Evolutionary conservation across 2,113 vertebrate genomes (phyloP).

Genomic region (Chamaea fasciata): DNA sequence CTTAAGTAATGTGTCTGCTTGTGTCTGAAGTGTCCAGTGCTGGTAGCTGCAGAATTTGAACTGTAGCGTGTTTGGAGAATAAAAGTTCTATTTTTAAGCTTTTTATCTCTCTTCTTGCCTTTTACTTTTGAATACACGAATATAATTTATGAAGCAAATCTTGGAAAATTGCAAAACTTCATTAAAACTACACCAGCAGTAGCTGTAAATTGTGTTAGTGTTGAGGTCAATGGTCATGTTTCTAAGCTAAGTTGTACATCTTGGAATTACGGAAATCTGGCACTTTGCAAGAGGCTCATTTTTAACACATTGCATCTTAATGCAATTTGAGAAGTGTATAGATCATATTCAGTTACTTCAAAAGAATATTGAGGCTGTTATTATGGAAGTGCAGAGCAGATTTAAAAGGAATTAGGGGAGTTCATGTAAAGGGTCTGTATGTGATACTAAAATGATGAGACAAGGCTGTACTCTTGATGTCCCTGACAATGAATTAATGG

Average conservation of each 20-base stretch:
- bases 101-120: not conserved
- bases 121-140: not conserved
- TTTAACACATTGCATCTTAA: not conserved
- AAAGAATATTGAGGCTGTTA: not conserved
- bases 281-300: not conserved
- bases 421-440: not conserved
- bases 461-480: not conserved
- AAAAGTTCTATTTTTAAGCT: not conserved
- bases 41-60: not conserved
- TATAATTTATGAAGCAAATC: not conserved
- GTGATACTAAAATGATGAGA: not conserved
- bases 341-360: not conserved
- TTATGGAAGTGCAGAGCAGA: not conserved
- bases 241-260: not conserved
- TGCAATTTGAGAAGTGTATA: not conserved
- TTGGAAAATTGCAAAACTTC: not conserved
- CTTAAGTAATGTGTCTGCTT: not conserved
- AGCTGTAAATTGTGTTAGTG: not conserved
- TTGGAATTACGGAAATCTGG: not conserved
- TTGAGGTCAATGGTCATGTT: accelerated
- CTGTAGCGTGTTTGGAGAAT: not conserved
- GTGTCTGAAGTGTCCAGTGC: not conserved
- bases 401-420: not conserved
- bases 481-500: not conserved
- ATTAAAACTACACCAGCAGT: not conserved